A percentile compares a stretch with the other conserved stretches of the same genome.
phyloP scores from a whole-genome alignment of 2,797 vertebrate genomes.

The Ctenopoma kingsleyae region DNA sequence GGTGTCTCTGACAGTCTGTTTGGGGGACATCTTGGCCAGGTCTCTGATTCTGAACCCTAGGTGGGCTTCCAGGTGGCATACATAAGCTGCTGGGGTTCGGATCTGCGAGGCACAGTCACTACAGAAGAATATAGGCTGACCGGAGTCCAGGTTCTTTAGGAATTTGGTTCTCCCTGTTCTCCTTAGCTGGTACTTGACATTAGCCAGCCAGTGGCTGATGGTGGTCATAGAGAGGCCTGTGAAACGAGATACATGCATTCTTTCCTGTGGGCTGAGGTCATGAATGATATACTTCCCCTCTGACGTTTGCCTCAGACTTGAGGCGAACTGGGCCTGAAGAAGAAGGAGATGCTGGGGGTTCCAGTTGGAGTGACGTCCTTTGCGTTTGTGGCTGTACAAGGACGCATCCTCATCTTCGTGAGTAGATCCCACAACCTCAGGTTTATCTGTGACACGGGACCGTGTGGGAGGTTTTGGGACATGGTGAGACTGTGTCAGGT shows the following conservation, averaged over 20 bases:
- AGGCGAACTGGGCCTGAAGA: constrained; percentile 97
- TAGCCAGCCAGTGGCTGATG: constrained; percentile 99
- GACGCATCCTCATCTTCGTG: constrained; percentile 91
- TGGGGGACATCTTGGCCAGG: constrained; percentile 94
- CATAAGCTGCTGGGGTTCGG: constrained; percentile 95
- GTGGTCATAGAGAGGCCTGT: constrained; percentile 99
- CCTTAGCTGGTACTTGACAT: constrained; percentile 99
- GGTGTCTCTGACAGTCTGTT: constrained; percentile 92
- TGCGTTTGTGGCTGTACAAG: constrained; percentile 93
- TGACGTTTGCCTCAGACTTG: constrained; percentile 93
- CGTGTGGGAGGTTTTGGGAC: constrained; percentile 90
- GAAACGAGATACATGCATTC: constrained; percentile 97
- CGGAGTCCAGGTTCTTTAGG: constrained; percentile 97
- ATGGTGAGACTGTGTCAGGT: constrained; percentile 94
- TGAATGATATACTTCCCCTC: constrained; percentile 97
- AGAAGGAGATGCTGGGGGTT: constrained; percentile 98
- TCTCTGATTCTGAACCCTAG: constrained; percentile 97
- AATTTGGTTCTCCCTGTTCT: constrained; percentile 99
- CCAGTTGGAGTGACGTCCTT: constrained; percentile 99
- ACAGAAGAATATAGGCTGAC: constrained; percentile 97
- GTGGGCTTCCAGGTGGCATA: constrained; percentile 97
- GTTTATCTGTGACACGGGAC: constrained; percentile 91
- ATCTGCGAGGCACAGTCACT: constrained; percentile 98
- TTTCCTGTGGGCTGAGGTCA: constrained; percentile 97
- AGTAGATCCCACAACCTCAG: constrained; percentile 88